Evolutionary conservation across 2,888 invertebrate genomes (phyloP).

Genomic region (Sclerodermus sp.): DNA sequence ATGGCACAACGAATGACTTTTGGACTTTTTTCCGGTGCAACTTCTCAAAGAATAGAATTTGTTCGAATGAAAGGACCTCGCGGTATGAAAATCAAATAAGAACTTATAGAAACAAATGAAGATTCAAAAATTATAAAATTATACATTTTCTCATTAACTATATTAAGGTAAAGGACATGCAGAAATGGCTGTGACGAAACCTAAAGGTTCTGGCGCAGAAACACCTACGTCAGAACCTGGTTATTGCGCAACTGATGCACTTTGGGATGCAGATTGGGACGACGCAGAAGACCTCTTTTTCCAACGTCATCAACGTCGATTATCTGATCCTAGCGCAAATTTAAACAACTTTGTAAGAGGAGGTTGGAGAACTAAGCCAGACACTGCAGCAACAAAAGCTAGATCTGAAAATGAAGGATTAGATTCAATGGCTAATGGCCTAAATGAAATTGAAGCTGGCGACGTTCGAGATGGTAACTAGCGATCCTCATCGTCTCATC

Average conservation of each 20-base stretch:
- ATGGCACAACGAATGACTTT: conserved; percentile 96
- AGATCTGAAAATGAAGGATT: conserved; percentile 92
- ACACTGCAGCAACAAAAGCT: conserved; percentile 64
- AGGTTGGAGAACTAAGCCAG: conserved; percentile 74
- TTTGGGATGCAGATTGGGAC: conserved; percentile 89
- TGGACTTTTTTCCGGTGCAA: conserved; percentile 77
- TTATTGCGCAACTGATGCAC: conserved; percentile 76
- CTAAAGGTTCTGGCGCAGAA: conserved; percentile 88
- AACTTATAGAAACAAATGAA: too few species aligned
- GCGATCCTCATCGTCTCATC: too few species aligned
- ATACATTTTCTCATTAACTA: conserved; percentile 1
- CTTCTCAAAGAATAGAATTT: conserved; percentile 90
- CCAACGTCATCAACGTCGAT: conserved; percentile 78
- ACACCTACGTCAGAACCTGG: conserved; percentile 93
- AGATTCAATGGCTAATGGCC: conserved; percentile 79
- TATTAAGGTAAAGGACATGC: conserved; percentile 79
- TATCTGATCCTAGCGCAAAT: conserved; percentile 93
- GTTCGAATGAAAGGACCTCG: conserved; percentile 97
- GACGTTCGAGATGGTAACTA: conserved; percentile 85
- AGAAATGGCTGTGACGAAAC: conserved; percentile 96
- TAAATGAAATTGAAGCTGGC: conserved; percentile 91
- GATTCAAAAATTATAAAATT: too few species aligned
- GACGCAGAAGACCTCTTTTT: conserved; percentile 84
- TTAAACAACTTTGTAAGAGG: conserved; percentile 82
- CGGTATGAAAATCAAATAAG: too few species aligned